Evolutionary conservation across 2,888 invertebrate species (phyloP), one percentile per base, ranked within the genome.

Genomic region (Agrilus biguttatus): DNA sequence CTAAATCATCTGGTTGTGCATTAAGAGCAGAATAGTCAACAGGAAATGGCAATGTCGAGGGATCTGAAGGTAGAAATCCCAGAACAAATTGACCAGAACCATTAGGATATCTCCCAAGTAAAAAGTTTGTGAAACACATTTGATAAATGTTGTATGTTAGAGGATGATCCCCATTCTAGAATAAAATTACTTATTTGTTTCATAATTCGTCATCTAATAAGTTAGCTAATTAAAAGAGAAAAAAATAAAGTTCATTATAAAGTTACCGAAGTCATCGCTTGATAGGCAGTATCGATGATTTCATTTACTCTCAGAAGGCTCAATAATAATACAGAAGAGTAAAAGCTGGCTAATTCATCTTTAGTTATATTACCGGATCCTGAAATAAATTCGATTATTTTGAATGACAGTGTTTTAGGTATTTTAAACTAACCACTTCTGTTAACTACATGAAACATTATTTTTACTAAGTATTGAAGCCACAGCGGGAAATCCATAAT

Each of bases 11-110:
- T 45, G 77, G 77, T 53, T 80, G 76, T 3, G 80, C 76, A 65
- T 80, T 82, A 49, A 83, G 69, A 21, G 81, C 81, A 55, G 80
- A 80, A 65, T 83, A 83, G 68, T 83, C 83, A 41, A 83, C 78
- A 3, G 83, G 83, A 58, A 82, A 83, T 10, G 76, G 73, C 2
- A 74, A 74, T 41, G 71, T 73, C 4, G 71, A 72, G 10, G 71
- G 59, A 17, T 72, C 65, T 50, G 68, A 71, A 51, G 73, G 72
- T 2, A 75, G 69, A 6, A 75, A 74, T 14, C 82, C 82, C 28
- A 83, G 72, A 39, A 83, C 73, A 71, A 78, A 81, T 54, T 83
- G 81, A 1, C 83, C 83, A 0, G 82, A 81, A 1, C 83, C 83
- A 57, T 83, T 82, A 5, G 83, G 83, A 54, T 78, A 77, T 57